Evolutionary conservation across 2,888 invertebrate species (phyloP).

Genomic region (Cerastoderma edule): DNA sequence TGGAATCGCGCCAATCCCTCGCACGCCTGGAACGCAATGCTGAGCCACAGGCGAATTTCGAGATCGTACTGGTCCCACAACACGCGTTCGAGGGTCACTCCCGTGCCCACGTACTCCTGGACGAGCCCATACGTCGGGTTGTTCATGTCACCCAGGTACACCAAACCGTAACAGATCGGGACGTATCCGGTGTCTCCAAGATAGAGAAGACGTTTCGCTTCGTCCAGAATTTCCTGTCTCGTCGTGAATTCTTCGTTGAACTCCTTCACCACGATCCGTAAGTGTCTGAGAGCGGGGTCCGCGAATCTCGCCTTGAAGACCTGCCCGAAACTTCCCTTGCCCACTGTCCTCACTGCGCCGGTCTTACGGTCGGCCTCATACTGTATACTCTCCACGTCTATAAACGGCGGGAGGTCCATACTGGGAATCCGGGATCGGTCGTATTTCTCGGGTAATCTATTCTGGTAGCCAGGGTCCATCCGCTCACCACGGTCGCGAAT

Average conservation of each 20-base stretch:
- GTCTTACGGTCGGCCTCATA: slow-evolving; percentile 51
- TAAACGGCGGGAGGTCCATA: slow-evolving; percentile 35
- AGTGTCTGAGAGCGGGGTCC: slow-evolving; percentile 36
- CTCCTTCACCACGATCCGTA: slow-evolving; percentile 56
- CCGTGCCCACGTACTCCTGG: slow-evolving; percentile 56
- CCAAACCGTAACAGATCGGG: slow-evolving; percentile 53
- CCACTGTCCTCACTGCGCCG: slow-evolving; percentile 37
- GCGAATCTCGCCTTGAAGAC: slow-evolving; percentile 54
- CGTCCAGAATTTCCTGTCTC: slow-evolving; percentile 47
- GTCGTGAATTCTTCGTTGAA: slow-evolving; percentile 52
- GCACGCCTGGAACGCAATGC: slow-evolving; percentile 52
- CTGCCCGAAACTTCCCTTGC: slow-evolving; percentile 60
- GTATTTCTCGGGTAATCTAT: neutral
- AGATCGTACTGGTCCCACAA: slow-evolving; percentile 55
- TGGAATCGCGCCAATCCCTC: slow-evolving; percentile 56
- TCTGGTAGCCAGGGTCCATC: neutral
- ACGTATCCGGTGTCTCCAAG: slow-evolving; percentile 56
- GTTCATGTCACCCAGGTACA: slow-evolving; percentile 26
- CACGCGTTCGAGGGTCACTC: slow-evolving; percentile 51
- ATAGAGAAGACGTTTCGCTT: slow-evolving; percentile 46
- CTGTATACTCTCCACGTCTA: slow-evolving; percentile 33
- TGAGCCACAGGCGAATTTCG: slow-evolving; percentile 41
- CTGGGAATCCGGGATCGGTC: slow-evolving; percentile 8
- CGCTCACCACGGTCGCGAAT: neutral
- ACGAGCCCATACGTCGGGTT: slow-evolving; percentile 49